phyloP scores from a whole-genome alignment of 2,113 vertebrate genomes.

The Andinoacara biseriatus region DNA sequence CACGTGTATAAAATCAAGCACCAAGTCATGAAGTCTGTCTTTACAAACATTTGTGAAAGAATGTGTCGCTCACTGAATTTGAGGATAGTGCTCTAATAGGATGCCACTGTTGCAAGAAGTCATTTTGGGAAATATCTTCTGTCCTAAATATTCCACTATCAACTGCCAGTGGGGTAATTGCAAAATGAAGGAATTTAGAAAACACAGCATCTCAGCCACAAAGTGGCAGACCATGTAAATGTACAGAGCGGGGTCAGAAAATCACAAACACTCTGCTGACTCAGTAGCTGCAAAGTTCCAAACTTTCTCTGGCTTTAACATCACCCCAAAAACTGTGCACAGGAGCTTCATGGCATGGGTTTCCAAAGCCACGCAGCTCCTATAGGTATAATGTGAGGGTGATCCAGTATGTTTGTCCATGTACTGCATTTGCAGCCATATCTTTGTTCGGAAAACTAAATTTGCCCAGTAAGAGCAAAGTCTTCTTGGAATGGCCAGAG shows the following conservation, averaged over 20 bases:
- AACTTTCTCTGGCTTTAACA: background rate
- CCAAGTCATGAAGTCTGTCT: too few species aligned
- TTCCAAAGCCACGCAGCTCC: background rate
- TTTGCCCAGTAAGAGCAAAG: background rate
- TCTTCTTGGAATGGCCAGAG: background rate
- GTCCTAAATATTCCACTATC: background rate
- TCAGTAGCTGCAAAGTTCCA: background rate
- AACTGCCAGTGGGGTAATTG: background rate
- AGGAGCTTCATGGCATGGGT: background rate
- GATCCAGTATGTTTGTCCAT: background rate
- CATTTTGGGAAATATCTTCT: background rate
- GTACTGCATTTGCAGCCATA: background rate
- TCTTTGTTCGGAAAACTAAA: background rate
- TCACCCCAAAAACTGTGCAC: background rate
- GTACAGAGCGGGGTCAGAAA: background rate
- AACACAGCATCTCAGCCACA: rapidly evolving
- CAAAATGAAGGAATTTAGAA: background rate
- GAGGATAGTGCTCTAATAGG: too few species aligned
- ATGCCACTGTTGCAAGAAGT: background rate
- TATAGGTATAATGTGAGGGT: background rate
- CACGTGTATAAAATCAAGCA: too few species aligned
- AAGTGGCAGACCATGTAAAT: background rate
- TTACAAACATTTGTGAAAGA: too few species aligned
- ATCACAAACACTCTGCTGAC: background rate
- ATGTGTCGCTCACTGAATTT: too few species aligned